Percentiles rank a stretch among this genome's conserved stretches.
phyloP scores from a whole-genome alignment of 2,888 invertebrate genomes.

The Strigamia crassipes region DNA sequence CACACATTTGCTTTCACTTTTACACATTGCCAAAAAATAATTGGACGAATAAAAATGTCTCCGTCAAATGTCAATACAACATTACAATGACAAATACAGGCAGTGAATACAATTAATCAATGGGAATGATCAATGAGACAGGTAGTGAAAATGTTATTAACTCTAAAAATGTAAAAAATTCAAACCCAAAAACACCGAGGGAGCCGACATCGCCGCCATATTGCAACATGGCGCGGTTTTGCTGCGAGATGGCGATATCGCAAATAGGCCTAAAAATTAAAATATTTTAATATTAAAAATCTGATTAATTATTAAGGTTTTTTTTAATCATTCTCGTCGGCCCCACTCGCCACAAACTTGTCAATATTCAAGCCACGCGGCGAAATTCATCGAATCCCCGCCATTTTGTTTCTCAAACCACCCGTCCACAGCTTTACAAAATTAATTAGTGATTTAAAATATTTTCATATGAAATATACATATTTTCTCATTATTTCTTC shows the following conservation, averaged over 20 bases:
- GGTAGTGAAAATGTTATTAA: neutral
- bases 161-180: neutral
- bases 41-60: neutral
- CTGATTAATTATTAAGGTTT: neutral
- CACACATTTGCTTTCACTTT: slow-evolving; percentile 14
- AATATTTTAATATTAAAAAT: neutral
- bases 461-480: neutral
- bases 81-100: slow-evolving; percentile 6
- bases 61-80: neutral
- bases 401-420: no score
- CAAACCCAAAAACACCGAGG: no score
- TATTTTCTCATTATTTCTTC: neutral
- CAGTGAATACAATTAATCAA: neutral
- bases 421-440: neutral
- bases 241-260: no score
- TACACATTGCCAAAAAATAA: neutral
- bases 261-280: no score
- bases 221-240: no score
- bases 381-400: no score
- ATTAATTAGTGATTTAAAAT: neutral
- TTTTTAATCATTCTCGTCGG: no score
- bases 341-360: no score
- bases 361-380: no score
- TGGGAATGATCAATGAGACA: neutral
- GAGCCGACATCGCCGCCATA: no score